These are phyloP conservation scores for Ectobius pallidus DNA, from an alignment of 2,888 invertebrate genomes.

Conservation along the genomic window DNA sequence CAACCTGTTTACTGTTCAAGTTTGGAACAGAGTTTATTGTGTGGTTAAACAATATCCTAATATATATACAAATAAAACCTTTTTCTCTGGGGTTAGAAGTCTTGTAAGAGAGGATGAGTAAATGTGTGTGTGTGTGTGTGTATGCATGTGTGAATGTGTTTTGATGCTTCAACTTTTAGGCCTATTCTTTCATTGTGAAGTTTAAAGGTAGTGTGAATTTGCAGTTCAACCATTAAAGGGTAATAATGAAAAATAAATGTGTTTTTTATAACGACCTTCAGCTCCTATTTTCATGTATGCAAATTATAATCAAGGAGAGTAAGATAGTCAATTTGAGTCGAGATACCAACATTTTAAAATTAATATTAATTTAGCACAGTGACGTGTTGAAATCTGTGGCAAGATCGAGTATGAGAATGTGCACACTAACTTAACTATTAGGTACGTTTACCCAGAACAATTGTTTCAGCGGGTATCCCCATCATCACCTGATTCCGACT, in stretches of 20 bases:
- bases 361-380: too few relatives aligned
- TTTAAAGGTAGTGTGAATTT: constrained; percentile 7
- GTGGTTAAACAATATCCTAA: neutral
- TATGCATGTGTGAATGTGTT: neutral
- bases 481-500: too few relatives aligned
- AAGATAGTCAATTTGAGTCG: too few relatives aligned
- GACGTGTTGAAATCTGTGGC: too few relatives aligned
- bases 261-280: too few relatives aligned
- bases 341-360: too few relatives aligned
- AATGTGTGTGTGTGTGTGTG: neutral
- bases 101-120: neutral
- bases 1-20: constrained; percentile 4
- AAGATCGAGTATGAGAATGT: too few relatives aligned
- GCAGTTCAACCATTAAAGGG: constrained; percentile 2
- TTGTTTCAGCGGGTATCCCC: too few relatives aligned
- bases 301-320: too few relatives aligned
- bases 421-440: too few relatives aligned
- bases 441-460: too few relatives aligned
- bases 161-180: neutral
- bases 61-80: neutral
- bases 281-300: too few relatives aligned
- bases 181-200: constrained; percentile 17
- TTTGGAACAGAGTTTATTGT: constrained; percentile 22
- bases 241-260: neutral
- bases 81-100: neutral